These are phyloP conservation scores for Schizotus pectinicornis DNA, from an alignment of 2,888 invertebrate species.

Conservation along the genomic window DNA sequence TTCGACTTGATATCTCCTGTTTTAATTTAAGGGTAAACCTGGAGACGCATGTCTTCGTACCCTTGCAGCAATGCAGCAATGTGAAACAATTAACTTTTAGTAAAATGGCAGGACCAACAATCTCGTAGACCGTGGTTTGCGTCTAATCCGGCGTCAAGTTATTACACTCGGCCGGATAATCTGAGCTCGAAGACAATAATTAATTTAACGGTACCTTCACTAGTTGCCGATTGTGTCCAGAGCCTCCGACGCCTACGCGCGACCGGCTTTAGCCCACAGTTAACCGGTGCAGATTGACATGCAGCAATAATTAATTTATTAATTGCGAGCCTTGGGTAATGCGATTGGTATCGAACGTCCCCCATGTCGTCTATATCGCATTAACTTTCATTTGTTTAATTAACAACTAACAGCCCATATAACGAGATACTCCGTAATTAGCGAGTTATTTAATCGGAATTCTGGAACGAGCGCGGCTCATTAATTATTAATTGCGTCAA, in stretches of 20 bases:
- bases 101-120: not conserved
- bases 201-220: slow-evolving; percentile 18
- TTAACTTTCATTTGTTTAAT: slow-evolving; percentile 24
- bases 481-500: slow-evolving; percentile 24
- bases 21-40: not conserved
- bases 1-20: not conserved
- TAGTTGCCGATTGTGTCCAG: slow-evolving; percentile 9
- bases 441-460: slow-evolving; percentile 27
- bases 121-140: not conserved
- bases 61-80: not conserved
- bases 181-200: slow-evolving; percentile 8
- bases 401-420: slow-evolving; percentile 19
- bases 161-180: not conserved
- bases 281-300: slow-evolving; percentile 11
- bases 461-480: slow-evolving; percentile 13
- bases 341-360: slow-evolving; percentile 15
- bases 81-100: no score
- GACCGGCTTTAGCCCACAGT: slow-evolving; percentile 16
- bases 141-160: not conserved
- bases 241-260: slow-evolving; percentile 20
- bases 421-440: slow-evolving; percentile 24
- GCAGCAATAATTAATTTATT: slow-evolving; percentile 15
- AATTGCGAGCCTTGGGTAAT: slow-evolving; percentile 10
- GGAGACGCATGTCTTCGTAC: not conserved
- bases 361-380: not conserved